phyloP scores from a whole-genome alignment of 2,113 vertebrate genomes.

The Tachysurus fulvidraco region DNA sequence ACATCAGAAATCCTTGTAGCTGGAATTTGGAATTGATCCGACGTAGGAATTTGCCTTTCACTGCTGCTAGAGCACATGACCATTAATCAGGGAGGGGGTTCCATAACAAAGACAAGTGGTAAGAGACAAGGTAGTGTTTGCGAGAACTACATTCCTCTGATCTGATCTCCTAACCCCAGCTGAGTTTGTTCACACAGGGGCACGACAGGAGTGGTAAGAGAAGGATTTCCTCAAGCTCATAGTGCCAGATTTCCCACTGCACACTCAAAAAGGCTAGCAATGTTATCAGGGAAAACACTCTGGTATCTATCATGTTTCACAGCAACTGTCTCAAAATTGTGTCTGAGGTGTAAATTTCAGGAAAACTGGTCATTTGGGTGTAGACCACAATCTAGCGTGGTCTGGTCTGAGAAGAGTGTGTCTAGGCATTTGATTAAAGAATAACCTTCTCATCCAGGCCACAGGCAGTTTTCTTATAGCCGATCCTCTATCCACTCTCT shows the following conservation, averaged over 20 bases:
- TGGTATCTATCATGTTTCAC: not conserved
- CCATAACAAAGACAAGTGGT: constrained; percentile 66
- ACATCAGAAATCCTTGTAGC: constrained; percentile 5
- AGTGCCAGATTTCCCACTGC: constrained; percentile 10
- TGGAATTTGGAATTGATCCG: constrained; percentile 61
- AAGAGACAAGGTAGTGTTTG: constrained; percentile 10
- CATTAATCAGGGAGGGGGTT: constrained; percentile 55
- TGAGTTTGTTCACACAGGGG: constrained; percentile 3
- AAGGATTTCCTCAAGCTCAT: not conserved
- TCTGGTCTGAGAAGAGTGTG: constrained; percentile 21
- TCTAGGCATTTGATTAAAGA: constrained; percentile 45
- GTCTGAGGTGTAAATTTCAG: constrained; percentile 11
- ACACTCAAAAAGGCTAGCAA: not conserved
- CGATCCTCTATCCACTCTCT: constrained; percentile 34
- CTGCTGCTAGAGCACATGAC: constrained; percentile 64
- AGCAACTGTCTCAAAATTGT: not conserved
- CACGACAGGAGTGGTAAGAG: not conserved
- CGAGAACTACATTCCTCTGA: constrained; percentile 61
- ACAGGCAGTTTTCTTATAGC: not conserved
- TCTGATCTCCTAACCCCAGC: constrained; percentile 2
- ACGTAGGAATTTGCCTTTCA: constrained; percentile 67
- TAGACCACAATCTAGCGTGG: constrained; percentile 7
- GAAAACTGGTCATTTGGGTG: constrained; percentile 8
- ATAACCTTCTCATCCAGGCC: constrained; percentile 30
- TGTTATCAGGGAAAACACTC: constrained; percentile 11